Percentiles rank a stretch among this genome's conserved stretches.
phyloP scores from a whole-genome alignment of 2,797 vertebrate genomes.

The Selene dorsalis region DNA sequence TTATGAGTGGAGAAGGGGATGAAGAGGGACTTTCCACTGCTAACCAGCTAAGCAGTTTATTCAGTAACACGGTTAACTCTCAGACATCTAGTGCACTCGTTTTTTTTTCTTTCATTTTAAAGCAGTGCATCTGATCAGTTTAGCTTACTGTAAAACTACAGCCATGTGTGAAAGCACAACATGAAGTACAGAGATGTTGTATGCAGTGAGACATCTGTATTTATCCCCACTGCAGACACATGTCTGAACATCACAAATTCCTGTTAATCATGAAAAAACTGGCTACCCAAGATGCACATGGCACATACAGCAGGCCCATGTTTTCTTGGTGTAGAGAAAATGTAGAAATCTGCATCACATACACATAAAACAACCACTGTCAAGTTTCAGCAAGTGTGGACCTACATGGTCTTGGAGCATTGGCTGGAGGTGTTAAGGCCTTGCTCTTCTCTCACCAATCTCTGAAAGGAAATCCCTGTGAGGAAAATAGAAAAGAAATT shows the following conservation, averaged over 20 bases:
- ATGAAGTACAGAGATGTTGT: neutral
- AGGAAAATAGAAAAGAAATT: conserved; percentile 19
- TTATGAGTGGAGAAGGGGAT: neutral
- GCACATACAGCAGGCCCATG: too few relatives aligned
- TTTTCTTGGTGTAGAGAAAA: neutral
- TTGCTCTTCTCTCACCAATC: conserved; percentile 94
- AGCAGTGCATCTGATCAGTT: neutral
- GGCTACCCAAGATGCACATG: too few relatives aligned
- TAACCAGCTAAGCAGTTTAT: neutral
- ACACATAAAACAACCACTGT: neutral
- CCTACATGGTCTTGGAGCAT: conserved; percentile 90
- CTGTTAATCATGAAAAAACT: neutral
- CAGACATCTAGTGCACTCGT: neutral
- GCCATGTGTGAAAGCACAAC: too few relatives aligned
- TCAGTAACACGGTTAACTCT: neutral
- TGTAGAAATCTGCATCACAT: neutral
- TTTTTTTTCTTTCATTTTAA: neutral
- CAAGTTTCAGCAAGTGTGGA: conserved; percentile 30
- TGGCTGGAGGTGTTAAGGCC: conserved; percentile 83
- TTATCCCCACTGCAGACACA: too few relatives aligned
- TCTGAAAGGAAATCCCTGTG: conserved; percentile 94
- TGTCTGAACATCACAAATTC: neutral
- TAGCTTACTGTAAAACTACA: neutral
- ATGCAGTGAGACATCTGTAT: too few relatives aligned
- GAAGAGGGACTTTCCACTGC: conserved; percentile 40